phyloP scores from a whole-genome alignment of 2,797 vertebrate species.

The Mergus octosetaceus region DNA sequence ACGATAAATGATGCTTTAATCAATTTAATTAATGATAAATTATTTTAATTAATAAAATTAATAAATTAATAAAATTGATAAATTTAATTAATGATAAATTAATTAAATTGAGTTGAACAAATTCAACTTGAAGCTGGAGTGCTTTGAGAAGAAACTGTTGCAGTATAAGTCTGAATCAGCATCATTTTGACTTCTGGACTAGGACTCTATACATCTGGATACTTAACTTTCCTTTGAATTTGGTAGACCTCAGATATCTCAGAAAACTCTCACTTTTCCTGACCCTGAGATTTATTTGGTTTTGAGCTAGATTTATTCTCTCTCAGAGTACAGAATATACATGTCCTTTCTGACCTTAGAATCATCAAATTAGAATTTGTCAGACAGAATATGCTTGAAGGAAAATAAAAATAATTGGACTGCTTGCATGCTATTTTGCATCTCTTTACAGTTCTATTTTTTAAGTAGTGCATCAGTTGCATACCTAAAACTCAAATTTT shows the following conservation, averaged over 20 bases:
- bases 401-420: neutral
- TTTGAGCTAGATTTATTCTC: neutral
- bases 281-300: neutral
- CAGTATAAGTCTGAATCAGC: neutral
- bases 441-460: neutral
- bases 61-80: too few relatives aligned
- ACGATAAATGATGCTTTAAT: too few relatives aligned
- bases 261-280: neutral
- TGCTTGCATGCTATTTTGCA: neutral
- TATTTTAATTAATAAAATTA: too few relatives aligned
- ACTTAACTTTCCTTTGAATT: neutral
- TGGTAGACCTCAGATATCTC: neutral
- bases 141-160: neutral
- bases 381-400: neutral
- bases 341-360: neutral
- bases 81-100: too few relatives aligned
- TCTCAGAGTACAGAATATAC: neutral
- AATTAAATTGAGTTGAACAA: too few relatives aligned
- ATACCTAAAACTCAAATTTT: neutral
- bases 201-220: neutral
- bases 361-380: neutral
- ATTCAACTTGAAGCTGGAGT: neutral
- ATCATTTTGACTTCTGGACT: neutral
- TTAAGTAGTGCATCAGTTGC: neutral
- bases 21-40: too few relatives aligned